Conservation (phyloP, 2,797 vertebrate genomes). For the Triplophysa yarkandensis region DNA sequence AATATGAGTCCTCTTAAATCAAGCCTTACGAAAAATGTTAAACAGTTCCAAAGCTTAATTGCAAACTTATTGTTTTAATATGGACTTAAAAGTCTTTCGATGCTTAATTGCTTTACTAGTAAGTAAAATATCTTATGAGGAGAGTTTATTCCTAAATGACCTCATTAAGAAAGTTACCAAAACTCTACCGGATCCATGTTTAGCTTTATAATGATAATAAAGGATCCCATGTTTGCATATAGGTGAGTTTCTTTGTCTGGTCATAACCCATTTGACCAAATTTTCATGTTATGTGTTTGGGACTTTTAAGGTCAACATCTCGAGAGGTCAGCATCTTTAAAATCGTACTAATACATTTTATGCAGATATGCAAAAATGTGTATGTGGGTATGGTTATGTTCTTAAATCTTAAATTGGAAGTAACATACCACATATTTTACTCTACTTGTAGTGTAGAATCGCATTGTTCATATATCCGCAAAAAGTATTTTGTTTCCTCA, state of each 20-base stretch:
- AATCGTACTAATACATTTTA: background rate
- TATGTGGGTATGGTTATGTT: background rate
- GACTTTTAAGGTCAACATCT: too few relatives aligned
- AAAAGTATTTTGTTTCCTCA: too few relatives aligned
- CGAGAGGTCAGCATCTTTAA: background rate
- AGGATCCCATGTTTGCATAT: background rate
- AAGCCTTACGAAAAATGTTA: background rate
- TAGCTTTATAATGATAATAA: background rate
- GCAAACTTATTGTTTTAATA: background rate
- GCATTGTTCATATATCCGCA: too few relatives aligned
- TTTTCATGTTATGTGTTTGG: too few relatives aligned
- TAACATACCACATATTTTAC: too few relatives aligned
- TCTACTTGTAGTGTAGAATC: too few relatives aligned
- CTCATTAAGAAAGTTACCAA: background rate
- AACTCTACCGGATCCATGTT: background rate
- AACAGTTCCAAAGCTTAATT: background rate
- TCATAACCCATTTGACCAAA: background rate
- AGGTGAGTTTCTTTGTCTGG: background rate
- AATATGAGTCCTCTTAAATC: conserved; percentile 16
- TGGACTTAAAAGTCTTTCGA: conserved; percentile 4
- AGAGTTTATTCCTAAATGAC: background rate
- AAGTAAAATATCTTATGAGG: background rate
- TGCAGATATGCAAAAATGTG: background rate
- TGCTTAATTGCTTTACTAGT: background rate
- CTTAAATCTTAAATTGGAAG: too few relatives aligned